Evolutionary conservation across 2,797 vertebrate species (phyloP).

Genomic region (Alosa sapidissima): DNA sequence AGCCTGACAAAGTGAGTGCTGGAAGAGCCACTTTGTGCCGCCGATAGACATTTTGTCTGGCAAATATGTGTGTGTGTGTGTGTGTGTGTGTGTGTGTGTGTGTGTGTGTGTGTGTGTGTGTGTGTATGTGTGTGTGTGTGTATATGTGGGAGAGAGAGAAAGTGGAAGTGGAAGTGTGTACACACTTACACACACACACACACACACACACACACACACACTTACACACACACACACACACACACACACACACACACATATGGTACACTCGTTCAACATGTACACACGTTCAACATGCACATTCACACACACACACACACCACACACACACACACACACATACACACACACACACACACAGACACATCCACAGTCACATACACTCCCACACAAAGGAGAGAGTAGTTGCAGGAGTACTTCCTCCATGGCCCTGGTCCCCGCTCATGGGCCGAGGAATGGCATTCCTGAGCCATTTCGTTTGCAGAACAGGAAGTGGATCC

Average conservation of each 20-base stretch:
- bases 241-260: not conserved
- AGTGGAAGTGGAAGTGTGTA: not conserved
- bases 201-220: not conserved
- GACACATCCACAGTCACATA: not conserved
- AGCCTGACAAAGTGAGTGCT: slow-evolving; percentile 71
- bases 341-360: not conserved
- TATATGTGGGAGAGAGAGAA: not conserved
- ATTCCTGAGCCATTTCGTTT: slow-evolving; percentile 89
- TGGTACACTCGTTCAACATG: not conserved
- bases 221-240: not conserved
- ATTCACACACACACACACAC: not conserved
- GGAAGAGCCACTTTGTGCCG: slow-evolving; percentile 36
- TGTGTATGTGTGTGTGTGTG: too few species aligned
- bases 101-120: slow-evolving; percentile 70
- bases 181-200: not conserved
- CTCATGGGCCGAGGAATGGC: slow-evolving; percentile 54
- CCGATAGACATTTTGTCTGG: not conserved
- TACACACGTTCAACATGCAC: not conserved
- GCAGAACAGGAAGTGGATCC: slow-evolving; percentile 89
- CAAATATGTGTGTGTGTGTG: slow-evolving; percentile 65
- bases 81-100: not conserved
- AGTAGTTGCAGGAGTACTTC: slow-evolving; percentile 81
- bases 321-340: not conserved
- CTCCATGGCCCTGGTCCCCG: slow-evolving; percentile 71
- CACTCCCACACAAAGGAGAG: slow-evolving; percentile 59